These are phyloP conservation scores for Gallinago stenura DNA, from an alignment of 2,797 vertebrate species.

Conservation along the genomic window DNA sequence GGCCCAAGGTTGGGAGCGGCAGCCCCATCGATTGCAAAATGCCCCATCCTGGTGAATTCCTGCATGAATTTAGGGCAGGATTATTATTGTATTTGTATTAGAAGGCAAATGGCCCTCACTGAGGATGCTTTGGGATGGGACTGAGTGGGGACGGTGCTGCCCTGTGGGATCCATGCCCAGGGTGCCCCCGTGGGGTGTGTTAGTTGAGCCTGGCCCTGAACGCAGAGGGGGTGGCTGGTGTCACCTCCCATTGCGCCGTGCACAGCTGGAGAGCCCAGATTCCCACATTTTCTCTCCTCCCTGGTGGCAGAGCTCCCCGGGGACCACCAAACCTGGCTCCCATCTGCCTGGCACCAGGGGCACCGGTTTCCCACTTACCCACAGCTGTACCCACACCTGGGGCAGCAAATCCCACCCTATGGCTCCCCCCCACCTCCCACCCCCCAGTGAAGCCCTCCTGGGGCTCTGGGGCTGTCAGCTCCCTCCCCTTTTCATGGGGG, in stretches of 20 bases:
- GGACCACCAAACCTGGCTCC: background rate
- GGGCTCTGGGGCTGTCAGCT: background rate
- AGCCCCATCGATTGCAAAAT: background rate
- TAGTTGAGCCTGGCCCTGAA: background rate
- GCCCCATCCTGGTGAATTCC: background rate
- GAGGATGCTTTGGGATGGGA: background rate
- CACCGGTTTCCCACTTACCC: background rate
- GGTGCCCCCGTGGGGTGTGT: background rate
- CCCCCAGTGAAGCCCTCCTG: background rate
- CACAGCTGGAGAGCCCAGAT: background rate
- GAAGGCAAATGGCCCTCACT: background rate
- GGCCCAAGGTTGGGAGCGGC: background rate
- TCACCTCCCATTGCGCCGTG: fast-evolving
- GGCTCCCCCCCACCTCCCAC: background rate
- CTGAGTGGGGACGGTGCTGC: background rate
- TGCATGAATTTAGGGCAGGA: no score
- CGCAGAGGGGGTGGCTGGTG: no score
- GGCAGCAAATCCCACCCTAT: background rate
- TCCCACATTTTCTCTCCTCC: background rate
- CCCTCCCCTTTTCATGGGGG: background rate
- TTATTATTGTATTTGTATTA: no score
- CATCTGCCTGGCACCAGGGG: background rate
- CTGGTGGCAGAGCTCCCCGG: background rate
- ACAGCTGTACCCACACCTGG: background rate
- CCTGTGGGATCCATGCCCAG: fast-evolving